Evolutionary conservation across 2,113 vertebrate species (phyloP).

Genomic region (Heptranchias perlo): DNA sequence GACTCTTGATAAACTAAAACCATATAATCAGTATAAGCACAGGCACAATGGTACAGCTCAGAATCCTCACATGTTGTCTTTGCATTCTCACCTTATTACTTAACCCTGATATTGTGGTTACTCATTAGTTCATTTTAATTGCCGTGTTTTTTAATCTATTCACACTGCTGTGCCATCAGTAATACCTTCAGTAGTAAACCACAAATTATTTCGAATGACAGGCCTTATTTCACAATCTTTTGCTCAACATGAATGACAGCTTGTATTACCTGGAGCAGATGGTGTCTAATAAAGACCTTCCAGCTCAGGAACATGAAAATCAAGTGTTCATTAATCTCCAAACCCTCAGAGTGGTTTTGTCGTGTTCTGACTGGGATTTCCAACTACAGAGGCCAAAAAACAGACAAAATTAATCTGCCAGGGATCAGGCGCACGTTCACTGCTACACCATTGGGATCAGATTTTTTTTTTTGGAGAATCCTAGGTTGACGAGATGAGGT

Average conservation of each 20-base stretch:
- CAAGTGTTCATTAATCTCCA: background rate
- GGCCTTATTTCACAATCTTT: background rate
- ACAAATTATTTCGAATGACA: slow-evolving; percentile 21
- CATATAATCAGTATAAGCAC: background rate
- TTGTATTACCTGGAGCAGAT: slow-evolving; percentile 7
- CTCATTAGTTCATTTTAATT: slow-evolving; percentile 22
- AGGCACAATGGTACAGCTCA: background rate
- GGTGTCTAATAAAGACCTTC: slow-evolving; percentile 24
- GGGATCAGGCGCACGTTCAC: background rate
- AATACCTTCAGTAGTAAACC: slow-evolving; percentile 22
- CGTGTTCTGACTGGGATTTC: background rate
- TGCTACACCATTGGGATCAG: background rate
- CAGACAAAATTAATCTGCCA: background rate
- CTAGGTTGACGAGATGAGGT: background rate
- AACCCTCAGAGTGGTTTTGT: background rate
- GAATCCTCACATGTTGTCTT: background rate
- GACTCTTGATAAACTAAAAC: background rate
- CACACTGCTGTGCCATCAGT: slow-evolving; percentile 25
- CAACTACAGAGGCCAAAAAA: background rate
- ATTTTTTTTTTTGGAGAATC: background rate
- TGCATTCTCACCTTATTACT: slow-evolving; percentile 11
- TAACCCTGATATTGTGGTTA: slow-evolving; percentile 26
- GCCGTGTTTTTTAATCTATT: slow-evolving; percentile 2
- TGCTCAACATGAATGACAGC: background rate
- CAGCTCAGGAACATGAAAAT: background rate